These are phyloP conservation scores for Lepetodrilus schrolli DNA, from an alignment of 2,888 invertebrate species.

Conservation along the genomic window DNA sequence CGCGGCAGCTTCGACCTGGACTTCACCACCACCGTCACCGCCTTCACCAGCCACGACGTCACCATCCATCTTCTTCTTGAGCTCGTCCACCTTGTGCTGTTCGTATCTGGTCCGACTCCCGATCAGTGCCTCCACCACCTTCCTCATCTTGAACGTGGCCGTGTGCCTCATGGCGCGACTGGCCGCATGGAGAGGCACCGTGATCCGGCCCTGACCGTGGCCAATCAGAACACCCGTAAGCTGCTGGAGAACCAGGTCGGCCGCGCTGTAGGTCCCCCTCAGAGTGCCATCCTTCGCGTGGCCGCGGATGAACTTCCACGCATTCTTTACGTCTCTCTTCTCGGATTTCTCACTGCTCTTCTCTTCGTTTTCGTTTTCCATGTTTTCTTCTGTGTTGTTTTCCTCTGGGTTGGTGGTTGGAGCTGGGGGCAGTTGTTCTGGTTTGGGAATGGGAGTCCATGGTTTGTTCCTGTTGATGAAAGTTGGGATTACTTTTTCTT, in stretches of 20 bases:
- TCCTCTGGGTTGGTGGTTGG: not conserved
- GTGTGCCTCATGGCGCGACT: constrained; percentile 68
- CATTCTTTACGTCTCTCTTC: constrained; percentile 41
- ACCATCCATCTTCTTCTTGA: constrained; percentile 42
- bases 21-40: not conserved
- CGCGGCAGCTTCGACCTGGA: constrained; percentile 7
- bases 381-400: not conserved
- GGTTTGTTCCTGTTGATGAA: not conserved
- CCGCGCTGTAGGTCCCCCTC: constrained; percentile 50
- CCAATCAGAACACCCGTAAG: constrained; percentile 60
- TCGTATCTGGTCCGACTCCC: constrained; percentile 61
- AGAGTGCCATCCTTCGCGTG: constrained; percentile 49
- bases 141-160: constrained; percentile 69
- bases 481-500: not conserved
- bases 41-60: not conserved
- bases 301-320: constrained; percentile 61
- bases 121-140: constrained; percentile 66
- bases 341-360: not conserved
- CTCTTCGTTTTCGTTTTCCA: not conserved
- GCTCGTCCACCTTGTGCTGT: constrained; percentile 61
- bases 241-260: constrained; percentile 63
- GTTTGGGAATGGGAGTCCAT: no score
- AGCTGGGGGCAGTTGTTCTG: not conserved
- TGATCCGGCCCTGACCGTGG: constrained; percentile 43
- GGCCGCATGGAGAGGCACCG: constrained; percentile 59